These are phyloP conservation scores for Zaprionus bogoriensis DNA, from an alignment of 2,888 invertebrate species.

Conservation along the genomic window DNA sequence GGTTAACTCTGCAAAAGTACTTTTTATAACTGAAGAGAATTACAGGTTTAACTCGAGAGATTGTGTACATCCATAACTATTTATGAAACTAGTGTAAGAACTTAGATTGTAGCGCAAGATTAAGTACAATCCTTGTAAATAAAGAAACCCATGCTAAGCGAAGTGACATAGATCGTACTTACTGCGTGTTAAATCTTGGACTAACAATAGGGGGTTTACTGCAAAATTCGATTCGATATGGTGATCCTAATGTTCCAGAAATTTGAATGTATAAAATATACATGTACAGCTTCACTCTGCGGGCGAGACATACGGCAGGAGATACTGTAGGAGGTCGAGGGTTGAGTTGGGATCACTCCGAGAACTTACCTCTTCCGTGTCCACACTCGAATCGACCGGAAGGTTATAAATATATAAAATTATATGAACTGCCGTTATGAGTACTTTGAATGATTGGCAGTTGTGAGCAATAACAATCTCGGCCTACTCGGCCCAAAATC, in stretches of 20 bases:
- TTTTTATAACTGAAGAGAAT: too few species aligned
- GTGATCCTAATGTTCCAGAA: slow-evolving; percentile 12
- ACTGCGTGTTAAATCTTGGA: slow-evolving; percentile 21
- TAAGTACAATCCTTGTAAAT: background rate
- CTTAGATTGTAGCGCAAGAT: background rate
- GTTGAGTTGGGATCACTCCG: background rate
- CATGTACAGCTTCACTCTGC: slow-evolving; percentile 21
- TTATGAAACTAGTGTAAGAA: background rate
- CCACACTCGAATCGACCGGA: slow-evolving; percentile 31
- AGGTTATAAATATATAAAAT: slow-evolving; percentile 57
- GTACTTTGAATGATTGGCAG: slow-evolving; percentile 35
- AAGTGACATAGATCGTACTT: slow-evolving; percentile 17
- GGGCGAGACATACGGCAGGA: background rate
- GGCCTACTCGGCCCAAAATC: too few species aligned
- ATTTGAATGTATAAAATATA: slow-evolving; percentile 48
- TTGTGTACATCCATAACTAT: background rate
- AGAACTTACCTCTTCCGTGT: slow-evolving; percentile 50
- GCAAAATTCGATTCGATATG: slow-evolving; percentile 5
- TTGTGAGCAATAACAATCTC: slow-evolving; percentile 27
- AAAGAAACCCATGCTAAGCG: background rate
- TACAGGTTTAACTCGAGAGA: too few species aligned
- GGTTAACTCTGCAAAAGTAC: too few species aligned
- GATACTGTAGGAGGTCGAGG: too few species aligned
- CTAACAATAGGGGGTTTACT: slow-evolving; percentile 8
- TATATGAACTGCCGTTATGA: slow-evolving; percentile 17